Conservation (phyloP, 2,888 invertebrate genomes). For the Drosophila melanosoma region DNA sequence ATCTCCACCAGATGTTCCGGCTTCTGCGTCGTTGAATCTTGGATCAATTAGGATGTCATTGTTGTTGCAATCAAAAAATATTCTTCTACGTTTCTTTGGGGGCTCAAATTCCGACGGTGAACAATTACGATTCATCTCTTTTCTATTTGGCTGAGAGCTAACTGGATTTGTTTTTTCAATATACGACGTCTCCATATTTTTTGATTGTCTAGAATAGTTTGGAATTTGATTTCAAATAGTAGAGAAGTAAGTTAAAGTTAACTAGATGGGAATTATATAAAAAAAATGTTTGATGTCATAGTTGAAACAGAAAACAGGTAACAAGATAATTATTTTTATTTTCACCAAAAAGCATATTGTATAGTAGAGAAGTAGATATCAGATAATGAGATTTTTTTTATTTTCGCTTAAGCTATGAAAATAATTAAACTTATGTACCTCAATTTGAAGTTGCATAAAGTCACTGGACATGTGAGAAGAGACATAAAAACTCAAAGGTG, state of each 20-base stretch:
- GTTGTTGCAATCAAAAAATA: not conserved
- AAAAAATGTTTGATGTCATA: not conserved
- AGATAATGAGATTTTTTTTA: not conserved
- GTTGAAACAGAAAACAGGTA: not conserved
- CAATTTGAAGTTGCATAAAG: not conserved
- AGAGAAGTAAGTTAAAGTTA: not conserved
- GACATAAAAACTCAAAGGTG: not conserved
- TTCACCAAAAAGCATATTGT: not conserved
- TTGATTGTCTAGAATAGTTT: not conserved
- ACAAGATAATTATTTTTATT: not conserved
- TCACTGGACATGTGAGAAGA: not conserved
- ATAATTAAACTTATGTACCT: not conserved
- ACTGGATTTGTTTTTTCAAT: not conserved
- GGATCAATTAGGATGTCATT: not conserved
- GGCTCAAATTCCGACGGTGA: not conserved
- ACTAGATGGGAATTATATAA: not conserved
- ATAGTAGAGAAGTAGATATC: not conserved
- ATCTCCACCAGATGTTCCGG: not conserved
- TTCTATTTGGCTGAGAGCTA: not conserved
- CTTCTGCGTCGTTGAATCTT: not conserved
- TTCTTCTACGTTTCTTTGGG: not conserved
- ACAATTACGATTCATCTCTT: accelerated
- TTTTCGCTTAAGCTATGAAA: not conserved
- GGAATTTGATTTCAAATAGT: not conserved
- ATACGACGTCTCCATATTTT: not conserved